Percentiles rank a stretch among this genome's conserved stretches.
phyloP scores from a whole-genome alignment of 92 coral and sea anemone genomes.

The Parazoanthus swiftii region DNA sequence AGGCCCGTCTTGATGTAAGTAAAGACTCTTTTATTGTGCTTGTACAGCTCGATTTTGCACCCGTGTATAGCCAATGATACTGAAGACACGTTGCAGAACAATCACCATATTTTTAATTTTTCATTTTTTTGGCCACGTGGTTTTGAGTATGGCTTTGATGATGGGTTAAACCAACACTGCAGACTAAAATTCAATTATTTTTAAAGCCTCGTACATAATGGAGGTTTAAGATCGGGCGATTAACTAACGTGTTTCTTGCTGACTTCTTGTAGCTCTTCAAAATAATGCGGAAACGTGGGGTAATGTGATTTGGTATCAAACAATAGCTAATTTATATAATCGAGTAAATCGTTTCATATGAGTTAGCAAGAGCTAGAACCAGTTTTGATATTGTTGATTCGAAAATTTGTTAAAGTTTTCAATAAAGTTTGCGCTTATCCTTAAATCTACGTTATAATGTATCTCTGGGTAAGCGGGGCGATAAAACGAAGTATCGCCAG shows the following conservation, averaged over 20 bases:
- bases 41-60: neutral
- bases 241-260: too few relatives aligned
- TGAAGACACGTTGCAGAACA: neutral
- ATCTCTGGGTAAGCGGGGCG: neutral
- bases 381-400: neutral
- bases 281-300: neutral
- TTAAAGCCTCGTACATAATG: neutral
- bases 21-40: neutral
- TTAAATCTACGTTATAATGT: neutral
- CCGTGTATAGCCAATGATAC: neutral
- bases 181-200: too few relatives aligned
- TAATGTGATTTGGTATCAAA: neutral
- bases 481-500: neutral
- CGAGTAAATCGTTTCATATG: neutral
- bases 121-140: neutral
- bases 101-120: neutral
- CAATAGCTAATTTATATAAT: neutral
- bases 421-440: neutral
- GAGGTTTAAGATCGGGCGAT: neutral
- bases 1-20: slow-evolving; percentile 42
- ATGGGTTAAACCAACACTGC: neutral
- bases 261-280: neutral
- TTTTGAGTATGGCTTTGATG: neutral
- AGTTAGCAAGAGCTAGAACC: neutral
- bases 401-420: neutral